These are phyloP conservation scores for Irena cyanogastra DNA, from an alignment of 2,113 vertebrate genomes.

Conservation along the genomic window DNA sequence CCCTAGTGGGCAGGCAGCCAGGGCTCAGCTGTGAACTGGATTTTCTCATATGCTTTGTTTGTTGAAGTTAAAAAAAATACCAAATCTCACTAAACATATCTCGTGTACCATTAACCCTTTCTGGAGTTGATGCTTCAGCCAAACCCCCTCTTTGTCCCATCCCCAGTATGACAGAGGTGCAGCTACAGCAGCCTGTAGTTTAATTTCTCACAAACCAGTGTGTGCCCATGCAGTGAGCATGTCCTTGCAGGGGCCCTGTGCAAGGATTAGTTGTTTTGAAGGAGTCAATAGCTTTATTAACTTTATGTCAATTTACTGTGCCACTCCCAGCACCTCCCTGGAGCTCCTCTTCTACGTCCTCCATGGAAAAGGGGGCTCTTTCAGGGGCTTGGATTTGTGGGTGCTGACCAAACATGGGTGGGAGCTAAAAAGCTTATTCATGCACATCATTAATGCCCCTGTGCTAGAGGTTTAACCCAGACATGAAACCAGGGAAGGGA, in stretches of 20 bases:
- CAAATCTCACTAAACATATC: background rate
- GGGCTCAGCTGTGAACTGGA: slow-evolving; percentile 43
- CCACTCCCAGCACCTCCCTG: background rate
- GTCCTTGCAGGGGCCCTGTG: background rate
- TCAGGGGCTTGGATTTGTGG: background rate
- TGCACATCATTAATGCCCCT: background rate
- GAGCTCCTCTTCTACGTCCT: background rate
- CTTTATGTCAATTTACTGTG: background rate
- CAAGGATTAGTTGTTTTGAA: background rate
- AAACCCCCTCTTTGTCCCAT: background rate
- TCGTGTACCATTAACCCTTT: background rate
- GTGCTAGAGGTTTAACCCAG: background rate
- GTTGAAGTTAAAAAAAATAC: background rate
- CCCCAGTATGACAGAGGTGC: background rate
- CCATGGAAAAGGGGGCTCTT: rapidly evolving
- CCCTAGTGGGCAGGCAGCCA: slow-evolving; percentile 56
- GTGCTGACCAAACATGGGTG: background rate
- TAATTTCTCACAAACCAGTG: background rate
- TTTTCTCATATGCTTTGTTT: slow-evolving; percentile 51
- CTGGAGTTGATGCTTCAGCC: background rate
- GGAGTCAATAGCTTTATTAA: background rate
- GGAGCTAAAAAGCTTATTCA: background rate
- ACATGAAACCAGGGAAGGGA: background rate
- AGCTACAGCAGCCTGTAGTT: background rate
- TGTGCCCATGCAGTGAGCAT: too few species aligned